phyloP scores from a whole-genome alignment of 2,113 vertebrate genomes.

The Chloropsis hardwickii region DNA sequence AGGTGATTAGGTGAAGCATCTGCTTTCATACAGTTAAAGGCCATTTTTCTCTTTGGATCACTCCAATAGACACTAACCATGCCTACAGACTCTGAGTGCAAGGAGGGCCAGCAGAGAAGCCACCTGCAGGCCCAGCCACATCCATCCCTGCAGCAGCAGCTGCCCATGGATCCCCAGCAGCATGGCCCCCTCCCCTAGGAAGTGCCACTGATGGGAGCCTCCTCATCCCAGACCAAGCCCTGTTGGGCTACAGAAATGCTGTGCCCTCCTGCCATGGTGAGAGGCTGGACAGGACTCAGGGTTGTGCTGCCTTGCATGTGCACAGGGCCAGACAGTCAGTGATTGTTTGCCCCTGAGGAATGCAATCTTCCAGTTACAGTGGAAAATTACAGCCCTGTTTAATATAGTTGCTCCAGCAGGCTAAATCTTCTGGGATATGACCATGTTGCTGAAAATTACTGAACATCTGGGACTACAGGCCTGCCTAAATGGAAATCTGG shows the following conservation, averaged over 20 bases:
- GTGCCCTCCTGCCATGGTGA: neutral
- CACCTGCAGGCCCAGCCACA: neutral
- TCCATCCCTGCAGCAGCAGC: neutral
- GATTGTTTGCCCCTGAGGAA: neutral
- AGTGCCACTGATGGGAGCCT: neutral
- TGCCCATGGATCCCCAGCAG: neutral
- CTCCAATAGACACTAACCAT: neutral
- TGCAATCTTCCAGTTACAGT: constrained; percentile 39
- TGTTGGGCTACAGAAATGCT: neutral
- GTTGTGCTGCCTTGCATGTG: neutral
- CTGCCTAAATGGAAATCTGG: constrained; percentile 37
- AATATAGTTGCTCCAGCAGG: constrained; percentile 29
- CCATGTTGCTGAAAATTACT: constrained; percentile 31
- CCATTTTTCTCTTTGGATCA: neutral
- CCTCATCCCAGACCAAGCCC: neutral
- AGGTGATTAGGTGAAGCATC: neutral
- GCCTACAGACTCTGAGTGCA: neutral
- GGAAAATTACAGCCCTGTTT: constrained; percentile 71
- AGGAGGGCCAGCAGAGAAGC: neutral
- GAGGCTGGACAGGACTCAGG: neutral
- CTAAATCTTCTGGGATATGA: constrained; percentile 67
- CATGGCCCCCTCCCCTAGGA: neutral
- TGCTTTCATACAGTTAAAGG: neutral
- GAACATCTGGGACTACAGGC: constrained; percentile 56
- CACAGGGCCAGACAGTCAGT: neutral